phyloP scores from a whole-genome alignment of 2,113 vertebrate genomes.

The Dicrurus megarhynchus region DNA sequence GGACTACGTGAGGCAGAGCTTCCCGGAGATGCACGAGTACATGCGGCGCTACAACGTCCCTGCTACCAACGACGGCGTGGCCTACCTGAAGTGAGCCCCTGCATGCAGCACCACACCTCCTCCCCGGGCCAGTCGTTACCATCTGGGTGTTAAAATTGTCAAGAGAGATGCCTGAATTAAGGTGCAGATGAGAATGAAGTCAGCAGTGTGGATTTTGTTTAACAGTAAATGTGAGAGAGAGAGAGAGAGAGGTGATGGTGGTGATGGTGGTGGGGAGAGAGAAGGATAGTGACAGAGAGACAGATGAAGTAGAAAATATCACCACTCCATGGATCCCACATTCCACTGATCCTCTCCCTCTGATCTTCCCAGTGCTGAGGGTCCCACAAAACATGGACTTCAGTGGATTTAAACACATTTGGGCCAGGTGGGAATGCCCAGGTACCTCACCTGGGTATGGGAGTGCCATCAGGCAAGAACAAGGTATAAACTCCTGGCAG shows the following conservation, averaged over 20 bases:
- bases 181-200: not conserved
- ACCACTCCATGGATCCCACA: not conserved
- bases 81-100: slow-evolving; percentile 81
- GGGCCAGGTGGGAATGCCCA: not conserved
- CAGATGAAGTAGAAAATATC: not conserved
- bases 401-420: not conserved
- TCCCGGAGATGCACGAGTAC: slow-evolving; percentile 90
- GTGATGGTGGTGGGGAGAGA: not conserved
- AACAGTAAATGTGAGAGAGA: not conserved
- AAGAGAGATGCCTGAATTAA: not conserved
- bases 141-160: not conserved
- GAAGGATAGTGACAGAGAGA: not conserved
- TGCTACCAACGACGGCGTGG: slow-evolving; percentile 82
- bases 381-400: not conserved
- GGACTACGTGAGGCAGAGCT: slow-evolving; percentile 88
- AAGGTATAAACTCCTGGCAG: not conserved
- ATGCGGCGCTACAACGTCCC: slow-evolving; percentile 89
- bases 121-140: accelerated
- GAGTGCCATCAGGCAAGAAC: not conserved
- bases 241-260: too few relatives aligned
- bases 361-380: not conserved
- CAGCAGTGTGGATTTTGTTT: not conserved
- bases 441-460: not conserved
- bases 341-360: not conserved
- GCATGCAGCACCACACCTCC: not conserved